These are phyloP conservation scores for Macropus fuliginosus DNA, from an alignment of 2,797 vertebrate species.

Conservation along the genomic window DNA sequence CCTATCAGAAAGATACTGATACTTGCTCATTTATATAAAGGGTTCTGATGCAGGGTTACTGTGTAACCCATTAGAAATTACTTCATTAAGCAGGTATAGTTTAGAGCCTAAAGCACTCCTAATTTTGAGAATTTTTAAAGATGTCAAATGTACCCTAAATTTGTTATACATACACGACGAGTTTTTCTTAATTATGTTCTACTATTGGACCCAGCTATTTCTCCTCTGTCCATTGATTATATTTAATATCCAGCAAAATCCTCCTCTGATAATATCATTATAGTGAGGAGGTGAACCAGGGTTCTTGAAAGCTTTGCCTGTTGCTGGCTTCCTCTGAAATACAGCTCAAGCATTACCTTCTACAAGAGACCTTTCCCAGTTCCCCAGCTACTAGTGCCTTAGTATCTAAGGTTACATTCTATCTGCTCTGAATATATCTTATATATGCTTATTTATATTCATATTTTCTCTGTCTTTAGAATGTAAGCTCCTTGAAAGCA, in stretches of 20 bases:
- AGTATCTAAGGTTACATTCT: background rate
- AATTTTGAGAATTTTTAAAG: slow-evolving; percentile 20
- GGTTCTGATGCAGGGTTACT: background rate
- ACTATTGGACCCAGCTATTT: background rate
- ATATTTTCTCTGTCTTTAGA: background rate
- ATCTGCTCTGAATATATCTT: background rate
- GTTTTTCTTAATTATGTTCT: background rate
- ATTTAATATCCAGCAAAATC: background rate
- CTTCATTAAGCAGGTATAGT: background rate
- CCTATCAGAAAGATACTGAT: background rate
- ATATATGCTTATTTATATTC: background rate
- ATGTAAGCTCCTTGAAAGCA: background rate
- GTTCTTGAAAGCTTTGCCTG: background rate
- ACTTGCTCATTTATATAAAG: background rate
- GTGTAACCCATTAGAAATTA: background rate
- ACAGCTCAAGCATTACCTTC: background rate
- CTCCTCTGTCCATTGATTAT: background rate
- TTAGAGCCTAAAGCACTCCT: background rate
- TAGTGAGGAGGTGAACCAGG: background rate
- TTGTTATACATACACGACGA: background rate
- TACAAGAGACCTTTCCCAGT: background rate
- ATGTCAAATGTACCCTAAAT: background rate
- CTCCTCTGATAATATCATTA: background rate
- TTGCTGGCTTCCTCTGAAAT: background rate
- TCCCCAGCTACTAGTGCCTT: background rate